Evolutionary conservation across 2,797 vertebrate genomes (phyloP).

Genomic region (Geotrypetes seraphini): DNA sequence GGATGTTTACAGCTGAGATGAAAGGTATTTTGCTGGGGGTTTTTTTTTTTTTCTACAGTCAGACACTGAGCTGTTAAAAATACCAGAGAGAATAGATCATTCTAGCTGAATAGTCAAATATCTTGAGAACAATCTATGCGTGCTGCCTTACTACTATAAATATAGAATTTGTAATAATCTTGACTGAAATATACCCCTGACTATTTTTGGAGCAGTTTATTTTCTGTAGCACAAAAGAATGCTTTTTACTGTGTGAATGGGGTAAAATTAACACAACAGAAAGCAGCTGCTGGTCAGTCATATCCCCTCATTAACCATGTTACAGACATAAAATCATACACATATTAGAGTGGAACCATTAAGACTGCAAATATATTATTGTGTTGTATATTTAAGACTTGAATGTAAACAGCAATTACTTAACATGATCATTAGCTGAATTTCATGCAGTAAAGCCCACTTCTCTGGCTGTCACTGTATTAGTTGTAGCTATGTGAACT

Average conservation of each 20-base stretch:
- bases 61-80: not conserved
- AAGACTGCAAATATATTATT: no score
- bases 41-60: not conserved
- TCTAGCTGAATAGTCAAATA: not conserved
- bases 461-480: no score
- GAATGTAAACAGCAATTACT: no score
- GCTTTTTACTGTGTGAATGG: slow-evolving; percentile 1
- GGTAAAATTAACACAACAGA: not conserved
- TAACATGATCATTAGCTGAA: no score
- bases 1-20: not conserved
- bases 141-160: not conserved
- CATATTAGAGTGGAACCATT: no score
- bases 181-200: not conserved
- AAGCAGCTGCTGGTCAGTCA: no score
- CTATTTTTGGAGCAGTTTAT: not conserved
- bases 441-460: no score
- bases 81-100: not conserved
- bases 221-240: not conserved
- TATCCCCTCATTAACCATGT: no score
- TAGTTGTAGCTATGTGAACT: no score
- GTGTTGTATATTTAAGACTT: no score
- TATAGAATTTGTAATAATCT: not conserved
- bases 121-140: not conserved
- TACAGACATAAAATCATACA: no score
- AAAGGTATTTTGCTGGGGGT: not conserved